phyloP scores from a whole-genome alignment of 2,797 vertebrate species.

The Mormyrops attenuatus region DNA sequence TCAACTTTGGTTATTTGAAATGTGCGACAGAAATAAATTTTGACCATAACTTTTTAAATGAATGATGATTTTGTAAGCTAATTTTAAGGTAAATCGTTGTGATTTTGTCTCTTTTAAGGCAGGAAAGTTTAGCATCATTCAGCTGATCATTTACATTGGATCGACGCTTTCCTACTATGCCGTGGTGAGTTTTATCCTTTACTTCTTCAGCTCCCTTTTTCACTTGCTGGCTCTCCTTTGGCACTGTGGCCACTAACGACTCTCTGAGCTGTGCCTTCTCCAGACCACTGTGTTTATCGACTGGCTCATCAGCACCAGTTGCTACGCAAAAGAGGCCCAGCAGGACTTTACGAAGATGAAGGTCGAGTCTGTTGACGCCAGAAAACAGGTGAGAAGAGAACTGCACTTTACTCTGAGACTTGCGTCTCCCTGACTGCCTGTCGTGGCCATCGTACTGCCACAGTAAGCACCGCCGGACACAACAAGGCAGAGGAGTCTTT shows the following conservation, averaged over 20 bases:
- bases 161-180: constrained; percentile 75
- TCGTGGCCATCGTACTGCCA: neutral
- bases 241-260: neutral
- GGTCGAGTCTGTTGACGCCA: constrained; percentile 59
- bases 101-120: constrained; percentile 56
- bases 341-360: constrained; percentile 66
- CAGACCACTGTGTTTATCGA: constrained; percentile 68
- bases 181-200: constrained; percentile 59
- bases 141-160: constrained; percentile 68
- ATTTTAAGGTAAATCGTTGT: neutral
- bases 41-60: neutral
- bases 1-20: neutral
- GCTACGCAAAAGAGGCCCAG: constrained; percentile 54
- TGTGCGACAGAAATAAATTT: neutral
- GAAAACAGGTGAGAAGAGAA: constrained; percentile 51
- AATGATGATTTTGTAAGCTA: neutral
- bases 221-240: neutral
- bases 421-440: neutral
- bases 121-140: constrained; percentile 67
- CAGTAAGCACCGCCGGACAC: neutral
- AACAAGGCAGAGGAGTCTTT: constrained; percentile 10
- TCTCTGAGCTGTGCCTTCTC: neutral
- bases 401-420: neutral
- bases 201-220: neutral
- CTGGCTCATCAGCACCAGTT: constrained; percentile 59